Conservation (phyloP, 2,888 invertebrate species). For the Tetragonula carbonaria region DNA sequence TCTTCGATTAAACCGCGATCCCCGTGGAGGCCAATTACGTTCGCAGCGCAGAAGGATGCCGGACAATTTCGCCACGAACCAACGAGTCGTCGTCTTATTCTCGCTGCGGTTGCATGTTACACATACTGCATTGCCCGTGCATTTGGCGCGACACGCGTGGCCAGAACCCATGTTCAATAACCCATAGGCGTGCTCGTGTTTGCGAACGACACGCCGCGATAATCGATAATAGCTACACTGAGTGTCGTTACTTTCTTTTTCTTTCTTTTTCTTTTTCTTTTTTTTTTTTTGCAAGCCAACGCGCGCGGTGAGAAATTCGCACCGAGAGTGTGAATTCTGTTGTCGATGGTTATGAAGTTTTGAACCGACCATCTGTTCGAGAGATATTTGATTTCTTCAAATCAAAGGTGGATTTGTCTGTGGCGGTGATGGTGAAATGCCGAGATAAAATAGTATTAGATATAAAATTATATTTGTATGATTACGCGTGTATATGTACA, state of each 20-base stretch:
- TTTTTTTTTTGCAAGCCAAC: neutral
- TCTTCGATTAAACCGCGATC: conserved; percentile 51
- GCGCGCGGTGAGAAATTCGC: neutral
- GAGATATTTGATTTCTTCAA: too few species aligned
- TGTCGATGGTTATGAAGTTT: neutral
- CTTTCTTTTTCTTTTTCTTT: too few species aligned
- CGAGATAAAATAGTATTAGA: too few species aligned
- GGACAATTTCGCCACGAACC: conserved; percentile 44
- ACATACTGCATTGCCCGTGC: neutral
- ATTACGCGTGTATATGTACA: too few species aligned
- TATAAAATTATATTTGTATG: too few species aligned
- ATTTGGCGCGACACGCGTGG: conserved; percentile 29
- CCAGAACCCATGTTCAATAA: neutral
- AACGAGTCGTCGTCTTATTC: conserved; percentile 9
- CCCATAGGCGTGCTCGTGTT: conserved; percentile 25
- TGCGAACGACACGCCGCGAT: neutral
- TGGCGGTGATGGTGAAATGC: neutral
- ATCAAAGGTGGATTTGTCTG: neutral
- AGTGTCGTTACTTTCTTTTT: neutral
- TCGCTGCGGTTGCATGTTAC: conserved; percentile 28
- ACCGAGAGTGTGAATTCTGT: neutral
- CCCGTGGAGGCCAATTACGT: conserved; percentile 50
- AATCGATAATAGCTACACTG: conserved; percentile 3
- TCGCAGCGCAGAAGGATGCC: conserved; percentile 33
- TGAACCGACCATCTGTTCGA: neutral